These are phyloP conservation scores for Prionace glauca DNA, from an alignment of 2,797 vertebrate species.

Conservation along the genomic window DNA sequence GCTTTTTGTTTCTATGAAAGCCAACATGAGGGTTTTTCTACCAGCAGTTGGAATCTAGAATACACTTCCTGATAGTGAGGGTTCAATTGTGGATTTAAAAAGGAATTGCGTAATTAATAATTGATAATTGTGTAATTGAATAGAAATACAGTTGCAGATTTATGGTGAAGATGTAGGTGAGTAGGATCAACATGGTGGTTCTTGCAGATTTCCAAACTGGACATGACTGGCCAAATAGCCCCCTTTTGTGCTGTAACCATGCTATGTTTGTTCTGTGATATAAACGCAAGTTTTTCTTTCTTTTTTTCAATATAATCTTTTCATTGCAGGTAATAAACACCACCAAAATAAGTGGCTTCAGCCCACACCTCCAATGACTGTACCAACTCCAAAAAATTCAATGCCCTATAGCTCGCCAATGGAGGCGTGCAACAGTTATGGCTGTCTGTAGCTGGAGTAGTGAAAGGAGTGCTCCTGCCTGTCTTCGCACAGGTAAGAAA, in stretches of 20 bases:
- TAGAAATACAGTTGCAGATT: not conserved
- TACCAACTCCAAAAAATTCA: not conserved
- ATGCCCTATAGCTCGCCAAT: not conserved
- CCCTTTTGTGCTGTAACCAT: not conserved
- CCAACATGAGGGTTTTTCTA: not conserved
- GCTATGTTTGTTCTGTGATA: not conserved
- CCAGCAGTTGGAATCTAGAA: not conserved
- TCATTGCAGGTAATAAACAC: slow-evolving; percentile 9
- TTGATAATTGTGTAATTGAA: not conserved
- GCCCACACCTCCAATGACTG: not conserved
- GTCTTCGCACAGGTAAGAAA: not conserved
- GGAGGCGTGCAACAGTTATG: slow-evolving; percentile 10
- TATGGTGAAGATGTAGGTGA: not conserved
- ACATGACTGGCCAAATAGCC: not conserved
- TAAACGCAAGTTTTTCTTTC: not conserved
- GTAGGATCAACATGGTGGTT: not conserved
- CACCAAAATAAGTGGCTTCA: not conserved
- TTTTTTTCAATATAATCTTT: not conserved
- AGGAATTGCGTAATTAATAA: not conserved
- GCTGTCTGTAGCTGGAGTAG: slow-evolving; percentile 7
- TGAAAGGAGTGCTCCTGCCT: not conserved
- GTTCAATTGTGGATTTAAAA: not conserved
- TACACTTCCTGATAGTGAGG: not conserved
- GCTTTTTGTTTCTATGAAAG: too few relatives aligned
- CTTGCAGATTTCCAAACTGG: not conserved